A percentile compares a stretch with the other conserved stretches of the same genome.
Evolutionary conservation across 2,113 vertebrate genomes (phyloP).

Genomic region (Anoplopoma fimbria): DNA sequence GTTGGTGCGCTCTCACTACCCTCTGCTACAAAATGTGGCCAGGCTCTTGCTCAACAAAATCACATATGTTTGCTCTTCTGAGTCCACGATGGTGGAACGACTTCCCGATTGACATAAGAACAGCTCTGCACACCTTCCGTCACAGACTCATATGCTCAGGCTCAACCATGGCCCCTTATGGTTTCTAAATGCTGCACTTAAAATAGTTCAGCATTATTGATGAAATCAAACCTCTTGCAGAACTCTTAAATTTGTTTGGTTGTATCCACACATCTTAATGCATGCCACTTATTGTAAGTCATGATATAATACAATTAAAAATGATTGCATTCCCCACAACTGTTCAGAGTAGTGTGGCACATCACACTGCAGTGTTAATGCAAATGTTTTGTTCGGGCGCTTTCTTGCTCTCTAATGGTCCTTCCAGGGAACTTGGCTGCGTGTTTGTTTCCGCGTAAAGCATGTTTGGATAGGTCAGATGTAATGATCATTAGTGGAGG

Average conservation of each 20-base stretch:
- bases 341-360: neutral
- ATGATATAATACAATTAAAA: neutral
- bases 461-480: constrained; percentile 61
- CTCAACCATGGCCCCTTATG: neutral
- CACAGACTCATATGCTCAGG: neutral
- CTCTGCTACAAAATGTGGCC: too few relatives aligned
- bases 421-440: neutral
- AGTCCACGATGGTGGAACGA: neutral
- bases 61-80: neutral
- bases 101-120: neutral
- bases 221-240: neutral
- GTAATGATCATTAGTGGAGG: constrained; percentile 68
- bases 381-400: neutral
- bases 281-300: neutral
- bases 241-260: too few relatives aligned
- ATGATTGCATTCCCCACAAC: neutral
- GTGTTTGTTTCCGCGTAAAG: constrained; percentile 1
- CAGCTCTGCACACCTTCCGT: neutral
- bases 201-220: neutral
- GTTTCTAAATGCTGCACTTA: neutral
- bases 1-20: too few relatives aligned
- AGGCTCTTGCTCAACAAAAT: neutral
- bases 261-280: neutral
- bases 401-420: neutral
- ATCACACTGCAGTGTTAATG: neutral